A percentile compares a stretch with the other conserved stretches of the same genome.
Evolutionary conservation across 2,113 vertebrate species (phyloP).

Genomic region (Paedocypris sp.): DNA sequence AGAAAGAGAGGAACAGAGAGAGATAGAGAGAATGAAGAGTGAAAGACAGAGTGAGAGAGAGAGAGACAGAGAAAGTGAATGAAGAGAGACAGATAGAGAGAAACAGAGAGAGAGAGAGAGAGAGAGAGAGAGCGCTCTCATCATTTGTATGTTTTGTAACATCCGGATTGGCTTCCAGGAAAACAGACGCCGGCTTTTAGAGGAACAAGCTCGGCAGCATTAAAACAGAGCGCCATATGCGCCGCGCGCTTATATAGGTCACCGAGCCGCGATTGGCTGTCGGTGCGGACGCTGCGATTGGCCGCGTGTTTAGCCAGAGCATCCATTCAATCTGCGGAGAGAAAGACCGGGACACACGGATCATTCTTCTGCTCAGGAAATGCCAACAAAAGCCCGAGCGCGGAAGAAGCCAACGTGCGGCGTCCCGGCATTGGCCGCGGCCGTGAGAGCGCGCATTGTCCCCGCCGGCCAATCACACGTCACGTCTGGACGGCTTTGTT

Average conservation of each 20-base stretch:
- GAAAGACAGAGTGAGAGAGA: too few relatives aligned
- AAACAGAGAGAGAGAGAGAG: background rate
- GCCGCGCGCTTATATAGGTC: background rate
- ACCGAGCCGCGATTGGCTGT: background rate
- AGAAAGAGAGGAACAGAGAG: too few relatives aligned
- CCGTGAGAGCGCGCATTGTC: background rate
- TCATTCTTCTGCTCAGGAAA: background rate
- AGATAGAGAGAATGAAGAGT: too few relatives aligned
- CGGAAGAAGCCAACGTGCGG: too few relatives aligned
- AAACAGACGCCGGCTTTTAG: background rate
- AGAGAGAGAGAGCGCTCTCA: too few relatives aligned
- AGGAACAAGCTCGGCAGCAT: background rate
- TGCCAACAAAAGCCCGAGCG: background rate
- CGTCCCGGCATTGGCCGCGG: background rate
- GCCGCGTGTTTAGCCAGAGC: background rate
- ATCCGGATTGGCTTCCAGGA: background rate
- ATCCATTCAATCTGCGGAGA: background rate
- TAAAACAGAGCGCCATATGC: background rate
- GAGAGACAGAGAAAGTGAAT: too few relatives aligned
- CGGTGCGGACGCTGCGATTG: background rate
- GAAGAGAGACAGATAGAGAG: too few relatives aligned
- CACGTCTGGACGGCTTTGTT: conserved; percentile 1
- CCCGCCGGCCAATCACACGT: background rate
- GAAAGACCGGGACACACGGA: background rate
- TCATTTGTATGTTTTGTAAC: background rate